Percentiles rank a stretch among this genome's conserved stretches.
These are phyloP conservation scores for Cyphotilapia sp. DNA, from an alignment of 2,113 vertebrate genomes.

Conservation along the genomic window DNA sequence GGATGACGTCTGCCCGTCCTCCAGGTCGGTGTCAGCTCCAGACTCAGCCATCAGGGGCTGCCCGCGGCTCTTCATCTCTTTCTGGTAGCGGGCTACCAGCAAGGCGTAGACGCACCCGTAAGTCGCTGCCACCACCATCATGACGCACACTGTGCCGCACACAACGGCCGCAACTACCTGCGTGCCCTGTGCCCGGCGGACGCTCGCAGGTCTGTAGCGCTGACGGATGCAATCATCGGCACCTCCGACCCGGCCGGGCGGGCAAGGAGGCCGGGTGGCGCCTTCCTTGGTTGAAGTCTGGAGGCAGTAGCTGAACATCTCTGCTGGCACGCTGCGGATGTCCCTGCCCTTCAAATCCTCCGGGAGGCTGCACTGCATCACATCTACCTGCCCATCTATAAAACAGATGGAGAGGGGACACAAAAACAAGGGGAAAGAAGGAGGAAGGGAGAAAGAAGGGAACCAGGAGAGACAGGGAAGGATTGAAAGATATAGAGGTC, in stretches of 20 bases:
- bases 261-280: constrained; percentile 62
- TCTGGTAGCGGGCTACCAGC: constrained; percentile 90
- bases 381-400: constrained; percentile 86
- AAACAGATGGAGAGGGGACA: constrained; percentile 5
- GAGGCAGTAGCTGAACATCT: constrained; percentile 92
- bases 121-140: constrained; percentile 93
- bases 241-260: constrained; percentile 17
- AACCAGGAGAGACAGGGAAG: background rate
- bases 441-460: background rate
- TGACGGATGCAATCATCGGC: constrained; percentile 72
- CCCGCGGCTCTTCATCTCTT: constrained; percentile 78
- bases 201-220: constrained; percentile 79
- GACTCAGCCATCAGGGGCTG: constrained; percentile 82
- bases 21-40: constrained; percentile 51
- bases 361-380: constrained; percentile 84
- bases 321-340: constrained; percentile 84
- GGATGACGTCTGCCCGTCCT: constrained; percentile 15
- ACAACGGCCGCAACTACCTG: constrained; percentile 89
- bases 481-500: constrained; percentile 15
- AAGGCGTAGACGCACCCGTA: constrained; percentile 92
- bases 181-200: constrained; percentile 86
- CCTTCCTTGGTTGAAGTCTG: constrained; percentile 61
- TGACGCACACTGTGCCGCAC: constrained; percentile 88
- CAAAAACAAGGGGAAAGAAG: background rate
- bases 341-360: constrained; percentile 84